Conservation (phyloP, 2,888 invertebrate genomes). For the Xylota sylvarum region DNA sequence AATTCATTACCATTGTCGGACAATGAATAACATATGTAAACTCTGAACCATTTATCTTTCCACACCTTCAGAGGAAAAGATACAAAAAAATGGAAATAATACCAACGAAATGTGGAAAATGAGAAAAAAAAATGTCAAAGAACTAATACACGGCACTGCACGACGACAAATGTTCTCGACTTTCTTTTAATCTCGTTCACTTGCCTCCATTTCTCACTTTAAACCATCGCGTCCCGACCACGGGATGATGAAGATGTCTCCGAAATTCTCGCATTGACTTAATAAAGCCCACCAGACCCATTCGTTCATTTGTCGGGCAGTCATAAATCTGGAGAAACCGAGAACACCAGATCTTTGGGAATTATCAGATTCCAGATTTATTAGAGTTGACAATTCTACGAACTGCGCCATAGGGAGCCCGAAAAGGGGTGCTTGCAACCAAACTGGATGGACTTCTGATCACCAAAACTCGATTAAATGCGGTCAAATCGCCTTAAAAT, state of each 20-base stretch:
- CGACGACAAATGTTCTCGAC: constrained; percentile 32
- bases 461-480: constrained; percentile 21
- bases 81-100: constrained; percentile 5
- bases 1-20: constrained; percentile 64
- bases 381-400: constrained; percentile 70
- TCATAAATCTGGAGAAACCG: constrained; percentile 64
- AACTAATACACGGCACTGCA: constrained; percentile 13
- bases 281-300: constrained; percentile 34
- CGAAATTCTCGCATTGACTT: constrained; percentile 50
- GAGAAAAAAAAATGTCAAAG: constrained; percentile 6
- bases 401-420: constrained; percentile 52
- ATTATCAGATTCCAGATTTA: constrained; percentile 75
- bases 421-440: constrained; percentile 1
- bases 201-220: constrained; percentile 58
- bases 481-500: constrained; percentile 14
- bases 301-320: constrained; percentile 35
- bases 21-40: constrained; percentile 70
- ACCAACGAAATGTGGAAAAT: constrained; percentile 3
- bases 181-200: constrained; percentile 56
- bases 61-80: constrained; percentile 38
- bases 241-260: constrained; percentile 73
- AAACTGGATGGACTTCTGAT: constrained; percentile 34
- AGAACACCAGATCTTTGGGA: constrained; percentile 41
- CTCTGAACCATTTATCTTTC: constrained; percentile 63
- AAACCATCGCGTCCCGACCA: constrained; percentile 32